Percentiles rank a stretch among this genome's conserved stretches.
Conservation (phyloP, 2,113 vertebrate species). For the Saccopteryx leptura region DNA sequence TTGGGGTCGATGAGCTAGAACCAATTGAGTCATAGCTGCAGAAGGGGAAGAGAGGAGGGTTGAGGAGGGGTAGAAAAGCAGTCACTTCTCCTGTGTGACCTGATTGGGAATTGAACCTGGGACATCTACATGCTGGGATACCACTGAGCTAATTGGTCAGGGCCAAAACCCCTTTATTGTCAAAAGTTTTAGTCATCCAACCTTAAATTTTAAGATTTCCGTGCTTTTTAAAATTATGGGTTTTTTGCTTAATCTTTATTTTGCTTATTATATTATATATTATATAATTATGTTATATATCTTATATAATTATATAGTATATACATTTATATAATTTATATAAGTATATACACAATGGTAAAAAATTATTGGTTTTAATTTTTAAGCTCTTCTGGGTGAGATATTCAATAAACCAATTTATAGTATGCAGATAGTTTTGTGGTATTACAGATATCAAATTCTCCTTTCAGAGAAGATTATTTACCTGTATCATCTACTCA, state of each 20-base stretch:
- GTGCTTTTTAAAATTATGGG: neutral
- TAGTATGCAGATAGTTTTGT: conserved; percentile 10
- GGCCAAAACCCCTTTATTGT: neutral
- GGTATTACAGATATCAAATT: neutral
- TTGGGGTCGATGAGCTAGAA: no score
- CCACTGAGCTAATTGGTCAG: no score
- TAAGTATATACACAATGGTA: neutral
- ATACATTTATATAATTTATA: neutral
- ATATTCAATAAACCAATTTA: neutral
- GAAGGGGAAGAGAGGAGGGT: no score
- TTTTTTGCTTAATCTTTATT: neutral
- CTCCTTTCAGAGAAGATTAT: neutral
- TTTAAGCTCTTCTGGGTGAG: neutral
- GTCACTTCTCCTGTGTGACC: no score
- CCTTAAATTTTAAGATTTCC: conserved; percentile 17
- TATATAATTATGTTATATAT: neutral
- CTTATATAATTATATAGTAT: neutral
- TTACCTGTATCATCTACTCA: neutral
- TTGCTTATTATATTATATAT: neutral
- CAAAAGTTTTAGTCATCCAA: neutral
- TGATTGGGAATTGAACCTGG: no score
- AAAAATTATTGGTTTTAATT: neutral
- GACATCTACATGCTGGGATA: no score
- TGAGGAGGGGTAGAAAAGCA: no score
- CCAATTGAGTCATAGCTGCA: no score